A percentile compares a stretch with the other conserved stretches of the same genome.
Evolutionary conservation across 2,113 vertebrate genomes (phyloP).

Genomic region (Corythaixoides concolor): DNA sequence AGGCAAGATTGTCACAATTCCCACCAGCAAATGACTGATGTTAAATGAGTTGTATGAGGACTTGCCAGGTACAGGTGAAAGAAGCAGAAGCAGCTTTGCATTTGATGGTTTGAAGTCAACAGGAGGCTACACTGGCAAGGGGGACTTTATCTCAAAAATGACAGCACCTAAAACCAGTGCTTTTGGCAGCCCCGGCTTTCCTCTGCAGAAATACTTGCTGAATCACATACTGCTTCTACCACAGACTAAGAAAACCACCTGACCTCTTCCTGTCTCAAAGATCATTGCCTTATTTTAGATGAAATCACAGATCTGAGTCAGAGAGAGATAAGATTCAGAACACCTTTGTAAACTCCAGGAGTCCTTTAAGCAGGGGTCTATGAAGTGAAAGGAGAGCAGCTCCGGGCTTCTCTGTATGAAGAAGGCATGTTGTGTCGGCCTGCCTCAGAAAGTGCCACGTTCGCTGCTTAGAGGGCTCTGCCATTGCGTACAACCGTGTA

Average conservation of each 20-base stretch:
- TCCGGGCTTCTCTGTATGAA: not conserved
- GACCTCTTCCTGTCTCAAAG: not conserved
- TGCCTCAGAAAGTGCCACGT: not conserved
- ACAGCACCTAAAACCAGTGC: not conserved
- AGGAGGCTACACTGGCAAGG: not conserved
- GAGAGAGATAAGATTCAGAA: not conserved
- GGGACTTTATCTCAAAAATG: not conserved
- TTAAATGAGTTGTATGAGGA: not conserved
- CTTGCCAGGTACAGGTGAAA: not conserved
- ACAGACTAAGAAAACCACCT: not conserved
- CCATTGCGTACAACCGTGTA: rapidly evolving
- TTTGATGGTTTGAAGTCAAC: not conserved
- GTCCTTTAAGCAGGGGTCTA: not conserved
- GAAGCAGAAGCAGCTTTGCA: not conserved
- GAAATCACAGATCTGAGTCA: not conserved
- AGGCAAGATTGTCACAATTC: not conserved
- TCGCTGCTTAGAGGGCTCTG: not conserved
- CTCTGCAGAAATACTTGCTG: not conserved
- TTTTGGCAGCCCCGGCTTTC: not conserved
- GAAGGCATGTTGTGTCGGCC: not conserved
- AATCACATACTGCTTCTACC: not conserved
- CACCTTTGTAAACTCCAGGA: not conserved
- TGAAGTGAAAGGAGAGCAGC: not conserved
- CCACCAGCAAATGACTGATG: not conserved
- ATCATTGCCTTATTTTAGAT: not conserved